phyloP scores from a whole-genome alignment of 2,113 vertebrate species.

The Onychostruthus taczanowskii region DNA sequence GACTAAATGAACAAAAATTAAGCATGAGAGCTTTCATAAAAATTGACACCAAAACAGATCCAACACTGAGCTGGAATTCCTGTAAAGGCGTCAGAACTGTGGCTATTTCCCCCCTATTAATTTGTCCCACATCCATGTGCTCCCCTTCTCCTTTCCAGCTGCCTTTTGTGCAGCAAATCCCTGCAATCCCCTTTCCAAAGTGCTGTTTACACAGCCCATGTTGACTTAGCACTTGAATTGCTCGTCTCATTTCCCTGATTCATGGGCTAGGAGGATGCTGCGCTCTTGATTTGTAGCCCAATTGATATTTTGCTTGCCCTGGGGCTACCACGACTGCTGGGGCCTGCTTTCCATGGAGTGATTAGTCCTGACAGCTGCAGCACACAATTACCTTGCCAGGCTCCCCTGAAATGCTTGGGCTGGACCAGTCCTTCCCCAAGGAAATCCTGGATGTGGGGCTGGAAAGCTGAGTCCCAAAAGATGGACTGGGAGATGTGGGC shows the following conservation, averaged over 20 bases:
- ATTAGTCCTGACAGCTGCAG: slow-evolving; percentile 47
- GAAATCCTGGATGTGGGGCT: background rate
- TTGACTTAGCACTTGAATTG: slow-evolving; percentile 41
- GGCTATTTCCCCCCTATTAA: background rate
- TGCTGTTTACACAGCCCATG: background rate
- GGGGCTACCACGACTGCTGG: slow-evolving; percentile 22
- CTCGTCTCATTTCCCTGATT: slow-evolving; percentile 52
- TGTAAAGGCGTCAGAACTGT: background rate
- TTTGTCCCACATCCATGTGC: background rate
- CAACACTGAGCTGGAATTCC: background rate
- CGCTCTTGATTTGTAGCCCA: slow-evolving; percentile 39
- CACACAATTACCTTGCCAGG: slow-evolving; percentile 29
- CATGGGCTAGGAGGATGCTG: slow-evolving; percentile 36
- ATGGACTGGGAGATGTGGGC: background rate
- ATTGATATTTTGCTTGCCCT: slow-evolving; percentile 42
- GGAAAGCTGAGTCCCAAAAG: background rate
- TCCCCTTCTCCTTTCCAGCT: background rate
- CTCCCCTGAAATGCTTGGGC: background rate
- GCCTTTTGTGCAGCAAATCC: slow-evolving; percentile 22
- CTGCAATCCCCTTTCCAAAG: background rate
- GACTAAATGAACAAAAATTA: background rate
- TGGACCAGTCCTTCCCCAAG: background rate
- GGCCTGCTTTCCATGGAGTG: slow-evolving; percentile 36
- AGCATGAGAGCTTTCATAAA: background rate
- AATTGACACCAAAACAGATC: rapidly evolving